These are phyloP conservation scores for Macrotrachela quadricornifera DNA, from an alignment of 1,140 invertebrate genomes.

Conservation along the genomic window DNA sequence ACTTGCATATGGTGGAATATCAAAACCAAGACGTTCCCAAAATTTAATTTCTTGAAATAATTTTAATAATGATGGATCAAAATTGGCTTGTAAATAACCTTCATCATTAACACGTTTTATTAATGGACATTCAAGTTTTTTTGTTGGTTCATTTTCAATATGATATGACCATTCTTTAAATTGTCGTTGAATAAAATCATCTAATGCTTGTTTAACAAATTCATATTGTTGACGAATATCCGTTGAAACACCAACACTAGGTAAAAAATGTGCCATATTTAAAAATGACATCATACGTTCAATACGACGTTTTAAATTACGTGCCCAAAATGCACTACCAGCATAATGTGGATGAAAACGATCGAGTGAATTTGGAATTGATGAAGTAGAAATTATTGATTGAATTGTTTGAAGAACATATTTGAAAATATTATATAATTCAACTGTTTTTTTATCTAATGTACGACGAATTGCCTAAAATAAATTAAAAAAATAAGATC, in stretches of 20 bases:
- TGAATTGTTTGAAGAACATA: conserved; percentile 52
- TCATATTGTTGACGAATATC: conserved; percentile 45
- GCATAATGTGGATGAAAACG: conserved; percentile 41
- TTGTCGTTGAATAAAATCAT: conserved; percentile 40
- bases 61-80: conserved; percentile 41
- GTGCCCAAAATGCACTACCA: conserved; percentile 43
- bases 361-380: no score
- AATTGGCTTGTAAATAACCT: conserved; percentile 52
- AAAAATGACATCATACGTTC: conserved; percentile 35
- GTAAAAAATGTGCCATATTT: conserved; percentile 46
- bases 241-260: conserved; percentile 43
- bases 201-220: conserved; percentile 40
- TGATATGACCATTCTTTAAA: conserved; percentile 41
- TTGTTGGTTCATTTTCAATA: conserved; percentile 36
- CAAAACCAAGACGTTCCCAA: conserved; percentile 43
- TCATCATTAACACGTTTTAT: conserved; percentile 40
- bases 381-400: no score
- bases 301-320: conserved; percentile 40
- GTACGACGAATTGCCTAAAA: conserved; percentile 32
- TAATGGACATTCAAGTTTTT: conserved; percentile 44
- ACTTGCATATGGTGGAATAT: conserved; percentile 40
- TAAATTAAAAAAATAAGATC: neutral
- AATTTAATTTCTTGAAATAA: conserved; percentile 44
- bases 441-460: conserved; percentile 33
- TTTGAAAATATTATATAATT: conserved; percentile 52